Evolutionary conservation across 2,888 invertebrate species (phyloP).

Genomic region (Plebejus anna): DNA sequence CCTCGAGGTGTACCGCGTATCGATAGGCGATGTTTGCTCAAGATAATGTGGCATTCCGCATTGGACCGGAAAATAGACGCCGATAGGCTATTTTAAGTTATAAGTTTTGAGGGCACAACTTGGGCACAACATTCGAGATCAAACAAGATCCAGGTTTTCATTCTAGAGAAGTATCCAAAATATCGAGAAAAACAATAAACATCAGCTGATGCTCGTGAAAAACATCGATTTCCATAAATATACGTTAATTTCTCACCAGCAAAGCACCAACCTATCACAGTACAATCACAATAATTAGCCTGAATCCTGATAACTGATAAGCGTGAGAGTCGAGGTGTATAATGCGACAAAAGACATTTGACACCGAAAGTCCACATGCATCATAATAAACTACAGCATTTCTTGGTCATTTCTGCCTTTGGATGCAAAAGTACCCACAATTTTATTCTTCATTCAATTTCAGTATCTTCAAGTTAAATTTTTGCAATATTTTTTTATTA

Average conservation of each 20-base stretch:
- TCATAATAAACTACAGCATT: neutral
- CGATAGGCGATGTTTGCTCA: slow-evolving; percentile 20
- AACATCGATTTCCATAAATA: too few relatives aligned
- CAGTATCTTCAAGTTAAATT: too few relatives aligned
- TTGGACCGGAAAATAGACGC: slow-evolving; percentile 18
- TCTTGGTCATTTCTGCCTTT: neutral
- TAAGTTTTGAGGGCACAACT: neutral
- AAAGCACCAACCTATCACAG: too few relatives aligned
- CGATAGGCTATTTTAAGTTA: neutral
- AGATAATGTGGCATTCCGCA: neutral
- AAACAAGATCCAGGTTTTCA: too few relatives aligned
- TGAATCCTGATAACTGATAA: neutral
- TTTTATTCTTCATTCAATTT: neutral
- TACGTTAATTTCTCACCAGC: too few relatives aligned
- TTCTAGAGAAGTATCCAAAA: too few relatives aligned
- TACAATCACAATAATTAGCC: too few relatives aligned
- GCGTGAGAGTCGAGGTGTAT: neutral
- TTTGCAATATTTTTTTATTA: too few relatives aligned
- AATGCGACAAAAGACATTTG: neutral
- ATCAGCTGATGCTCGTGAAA: too few relatives aligned
- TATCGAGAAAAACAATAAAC: too few relatives aligned
- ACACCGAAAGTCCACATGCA: neutral
- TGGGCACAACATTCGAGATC: too few relatives aligned
- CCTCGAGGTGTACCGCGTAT: slow-evolving; percentile 15
- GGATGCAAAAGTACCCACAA: neutral